Base-by-base conservation (phyloP, 1,140 invertebrate species). In the Gonatopus flavifemur region DNA sequence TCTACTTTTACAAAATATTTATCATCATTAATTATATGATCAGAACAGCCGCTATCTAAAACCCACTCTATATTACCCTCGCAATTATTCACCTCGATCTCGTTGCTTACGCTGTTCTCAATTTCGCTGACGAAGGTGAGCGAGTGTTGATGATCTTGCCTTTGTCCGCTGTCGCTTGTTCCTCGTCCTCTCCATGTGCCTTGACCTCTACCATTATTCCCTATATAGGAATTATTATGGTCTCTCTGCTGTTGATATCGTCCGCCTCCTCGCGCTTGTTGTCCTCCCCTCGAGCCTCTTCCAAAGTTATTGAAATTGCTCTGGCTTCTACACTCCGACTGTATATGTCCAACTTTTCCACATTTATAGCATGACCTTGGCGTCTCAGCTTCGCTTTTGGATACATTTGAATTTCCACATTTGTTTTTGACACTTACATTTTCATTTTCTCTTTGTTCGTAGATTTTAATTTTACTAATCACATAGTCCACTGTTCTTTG, bases 41-140 rank as follows among this genome's bases (percentile, higher is more conserved):
- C 49, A 12, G 49, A 43, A 43, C 53, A 59, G 3, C 57, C 53
- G 33, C 57, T 59, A 36, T 59, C 53, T 38, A 59, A 49, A n/a
- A 59, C 5, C 57, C 57, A 59, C 16, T 49, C 30, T 9, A 59
- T 19, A 31, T 48, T 35, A 18, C 52, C 49, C 19, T 40, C 15
- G 6, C 13, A 28, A 16, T 28, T 16, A 28, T 28, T 40, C 3
- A 40, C 24, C 22, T 40, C 13, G 6, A 21, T n/a, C 12, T n/a
- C n/a, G 19, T 38, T 38, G 13, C n/a, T n/a, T n/a, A n/a, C 10
- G 20, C 0, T 22, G 2, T 22, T 12, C 2, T 38, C 18, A 21
- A n/a, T 13, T n/a, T 38, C 19, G 7, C 3, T n/a, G 4, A n/a
- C 2, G 20, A 12, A 22, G 4, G 36, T 28, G 6, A 10, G 15